A percentile compares a stretch with the other conserved stretches of the same genome.
phyloP scores from a whole-genome alignment of 2,797 vertebrate genomes.

The Megaceryle alcyon region DNA sequence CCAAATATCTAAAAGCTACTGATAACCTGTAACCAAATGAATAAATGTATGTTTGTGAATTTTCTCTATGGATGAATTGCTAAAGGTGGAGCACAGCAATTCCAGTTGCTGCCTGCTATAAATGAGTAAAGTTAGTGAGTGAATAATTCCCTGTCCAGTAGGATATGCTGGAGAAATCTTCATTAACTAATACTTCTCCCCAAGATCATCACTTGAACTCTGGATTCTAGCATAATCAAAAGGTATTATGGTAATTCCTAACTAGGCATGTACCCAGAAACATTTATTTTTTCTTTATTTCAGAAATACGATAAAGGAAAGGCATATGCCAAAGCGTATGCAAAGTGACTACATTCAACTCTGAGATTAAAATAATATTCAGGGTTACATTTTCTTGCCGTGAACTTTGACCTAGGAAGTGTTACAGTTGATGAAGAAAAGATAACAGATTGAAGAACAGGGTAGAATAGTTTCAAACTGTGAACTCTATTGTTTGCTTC shows the following conservation, averaged over 20 bases:
- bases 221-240: background rate
- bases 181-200: slow-evolving; percentile 43
- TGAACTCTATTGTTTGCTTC: background rate
- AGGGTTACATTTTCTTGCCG: background rate
- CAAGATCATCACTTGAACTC: background rate
- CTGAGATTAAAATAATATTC: background rate
- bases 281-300: background rate
- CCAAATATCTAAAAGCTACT: slow-evolving; percentile 34
- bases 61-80: slow-evolving; percentile 22
- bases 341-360: background rate
- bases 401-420: background rate
- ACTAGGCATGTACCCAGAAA: background rate
- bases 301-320: background rate
- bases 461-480: background rate
- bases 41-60: background rate
- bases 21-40: slow-evolving; percentile 52
- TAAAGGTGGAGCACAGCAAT: background rate
- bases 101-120: background rate
- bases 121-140: background rate
- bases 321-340: background rate
- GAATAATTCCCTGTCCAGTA: slow-evolving; percentile 47
- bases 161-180: slow-evolving; percentile 50
- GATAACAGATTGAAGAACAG: background rate
- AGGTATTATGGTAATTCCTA: background rate
- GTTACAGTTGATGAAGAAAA: background rate